Base-by-base conservation (phyloP, 1,140 invertebrate genomes). In the Cydia strobilella region DNA sequence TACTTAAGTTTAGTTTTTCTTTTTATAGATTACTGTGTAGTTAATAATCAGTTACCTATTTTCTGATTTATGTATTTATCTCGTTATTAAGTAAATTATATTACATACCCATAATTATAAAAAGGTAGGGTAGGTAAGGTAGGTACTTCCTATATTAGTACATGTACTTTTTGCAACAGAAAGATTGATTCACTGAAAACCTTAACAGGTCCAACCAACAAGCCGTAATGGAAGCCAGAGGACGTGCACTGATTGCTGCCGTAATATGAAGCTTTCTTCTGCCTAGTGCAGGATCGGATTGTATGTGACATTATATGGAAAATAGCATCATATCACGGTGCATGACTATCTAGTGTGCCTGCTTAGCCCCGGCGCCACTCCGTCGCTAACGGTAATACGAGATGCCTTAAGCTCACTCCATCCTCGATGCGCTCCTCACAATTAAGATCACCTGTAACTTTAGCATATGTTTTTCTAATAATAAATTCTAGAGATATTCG, bases 341-440 rank as follows among this genome's bases (percentile, higher is more conserved):
- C n/a, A 69, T 69, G 65, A 69, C 65, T 69, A 69, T 69, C 65
- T 35, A 66, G 65, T 35, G 63, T 65, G n/a, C 27, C 27, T 63
- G 23, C 20, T 65, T 65, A 18, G 31, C 31, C 15, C 12, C 65
- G 65, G 87, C 87, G 89, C 89, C 86, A 79, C 76, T 79, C 80
- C 76, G 82, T 74, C 80, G 79, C 77, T 90, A 90, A 90, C 89
- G 89, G 89, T 90, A 90, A 89, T 85, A 86, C 87, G 77, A 90
- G 85, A 89, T 87, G 82, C 84, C 86, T 81, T 80, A 82, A 80
- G 82, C 81, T 84, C 76, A 83, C 76, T 81, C 76, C 80, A 79
- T 84, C 79, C 74, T 71, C 71, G 82, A 81, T 84, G 77, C 79
- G 45, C 45, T 35, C 18, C 20, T 63, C 63, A 23, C 51, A 63